Percentiles rank a stretch among this genome's conserved stretches.
These are phyloP conservation scores for Capreolus pygargus DNA, from an alignment of 2,113 vertebrate species.

Conservation along the genomic window DNA sequence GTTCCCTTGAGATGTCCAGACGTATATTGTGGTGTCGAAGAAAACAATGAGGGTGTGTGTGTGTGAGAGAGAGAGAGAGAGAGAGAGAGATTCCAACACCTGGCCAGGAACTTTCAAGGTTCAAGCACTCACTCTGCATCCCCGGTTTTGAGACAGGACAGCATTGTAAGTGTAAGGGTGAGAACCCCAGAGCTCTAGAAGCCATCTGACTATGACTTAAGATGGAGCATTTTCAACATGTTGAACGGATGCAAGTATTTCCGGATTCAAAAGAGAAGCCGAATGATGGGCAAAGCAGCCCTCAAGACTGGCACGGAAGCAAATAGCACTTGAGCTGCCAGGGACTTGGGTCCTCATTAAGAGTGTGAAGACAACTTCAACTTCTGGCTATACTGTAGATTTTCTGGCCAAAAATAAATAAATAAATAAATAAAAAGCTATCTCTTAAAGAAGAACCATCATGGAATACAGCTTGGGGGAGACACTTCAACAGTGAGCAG, in stretches of 20 bases:
- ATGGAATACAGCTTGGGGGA: background rate
- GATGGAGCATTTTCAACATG: constrained; percentile 1
- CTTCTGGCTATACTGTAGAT: background rate
- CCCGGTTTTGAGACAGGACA: background rate
- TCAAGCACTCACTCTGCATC: background rate
- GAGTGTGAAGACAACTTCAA: background rate
- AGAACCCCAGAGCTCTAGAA: background rate
- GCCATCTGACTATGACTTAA: background rate
- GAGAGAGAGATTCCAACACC: background rate
- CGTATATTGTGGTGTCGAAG: background rate
- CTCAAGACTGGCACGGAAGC: background rate
- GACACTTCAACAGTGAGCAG: background rate
- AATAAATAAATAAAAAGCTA: fast-evolving
- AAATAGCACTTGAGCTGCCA: background rate
- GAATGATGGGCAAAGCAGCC: background rate
- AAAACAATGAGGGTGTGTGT: background rate
- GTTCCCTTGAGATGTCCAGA: background rate
- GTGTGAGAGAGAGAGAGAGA: too few species aligned
- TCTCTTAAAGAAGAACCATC: background rate
- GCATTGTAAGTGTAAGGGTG: background rate
- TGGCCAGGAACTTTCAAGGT: background rate
- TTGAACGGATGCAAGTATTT: background rate
- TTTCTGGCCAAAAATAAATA: background rate
- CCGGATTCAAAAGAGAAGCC: background rate
- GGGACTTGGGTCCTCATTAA: background rate